Base-by-base conservation (phyloP, 2,113 vertebrate genomes). In the Hucho hucho region DNA sequence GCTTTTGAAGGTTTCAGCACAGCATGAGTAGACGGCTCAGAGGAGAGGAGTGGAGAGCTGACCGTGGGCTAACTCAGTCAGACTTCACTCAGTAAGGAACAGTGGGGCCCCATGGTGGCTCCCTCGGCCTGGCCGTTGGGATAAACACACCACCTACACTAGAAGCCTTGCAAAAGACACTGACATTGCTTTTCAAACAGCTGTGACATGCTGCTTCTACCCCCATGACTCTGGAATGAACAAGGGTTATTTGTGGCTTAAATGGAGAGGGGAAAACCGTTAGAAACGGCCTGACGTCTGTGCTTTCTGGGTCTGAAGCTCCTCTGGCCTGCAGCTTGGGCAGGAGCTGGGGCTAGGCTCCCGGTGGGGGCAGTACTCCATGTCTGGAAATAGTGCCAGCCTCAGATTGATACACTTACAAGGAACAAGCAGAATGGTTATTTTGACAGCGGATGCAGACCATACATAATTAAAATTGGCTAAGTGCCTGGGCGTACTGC, bases 401-500 rank as follows among this genome's bases (percentile, higher is more conserved):
- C 73, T 75, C 61, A 66, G 88, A 83, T 74, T 83, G 85, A 86
- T 89, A 87, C 80, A 85, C 83, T 88, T 79, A 81, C 61, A 67
- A 53, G 65, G 77, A 84, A 79, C 74, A 69, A 78, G 76, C 69
- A 26, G 70, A 59, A 67, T 67, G 73, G 72, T 81, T 92, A 81
- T 88, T 90, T 90, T 86, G 81, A 86, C 68, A 77, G 68, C 56
- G 73, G 70, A 79, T 72, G 78, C 72, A 83, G 82, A 82, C 77
- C 85, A 92, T 92, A 74, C 88, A 92, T 91, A 91, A 93, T 92
- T 91, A 86, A 92, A 92, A 88, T 75, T 78, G 75, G 63, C 83
- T 82, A 88, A 90, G 89, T 91, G 89, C 88, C 70, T 79, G 47
- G 80, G 73, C 72, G 74, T 70, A 53, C 70, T 78, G 67, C 67